Conservation (phyloP, 2,113 vertebrate species). For the Columba livia region DNA sequence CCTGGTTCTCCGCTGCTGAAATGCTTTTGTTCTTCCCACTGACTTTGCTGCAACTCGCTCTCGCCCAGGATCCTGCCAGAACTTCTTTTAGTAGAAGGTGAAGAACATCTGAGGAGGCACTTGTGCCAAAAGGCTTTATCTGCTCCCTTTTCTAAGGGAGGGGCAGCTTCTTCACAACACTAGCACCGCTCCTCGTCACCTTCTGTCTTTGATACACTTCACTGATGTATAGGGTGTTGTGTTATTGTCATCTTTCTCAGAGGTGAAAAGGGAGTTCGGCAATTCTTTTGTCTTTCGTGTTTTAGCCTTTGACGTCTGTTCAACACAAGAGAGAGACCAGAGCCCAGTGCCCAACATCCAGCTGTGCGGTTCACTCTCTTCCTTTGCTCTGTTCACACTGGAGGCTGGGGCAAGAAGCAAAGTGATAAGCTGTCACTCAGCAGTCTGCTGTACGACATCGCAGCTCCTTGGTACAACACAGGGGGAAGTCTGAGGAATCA, state of each 20-base stretch:
- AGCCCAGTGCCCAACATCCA: not conserved
- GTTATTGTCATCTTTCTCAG: not conserved
- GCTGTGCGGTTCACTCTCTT: not conserved
- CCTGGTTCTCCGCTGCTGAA: not conserved
- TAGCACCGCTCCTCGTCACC: not conserved
- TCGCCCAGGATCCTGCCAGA: not conserved
- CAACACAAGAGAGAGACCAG: not conserved
- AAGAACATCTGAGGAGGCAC: not conserved
- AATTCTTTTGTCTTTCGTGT: not conserved
- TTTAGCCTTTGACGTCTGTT: not conserved
- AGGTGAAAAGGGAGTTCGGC: not conserved
- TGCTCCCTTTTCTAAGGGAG: not conserved
- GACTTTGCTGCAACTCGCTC: not conserved
- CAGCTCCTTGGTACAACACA: accelerated
- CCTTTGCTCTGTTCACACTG: not conserved
- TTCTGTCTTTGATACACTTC: not conserved
- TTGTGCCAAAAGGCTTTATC: not conserved
- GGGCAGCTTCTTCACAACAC: not conserved
- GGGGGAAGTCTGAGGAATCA: not conserved
- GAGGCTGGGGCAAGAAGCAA: not conserved
- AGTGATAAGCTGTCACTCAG: not conserved
- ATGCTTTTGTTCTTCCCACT: not conserved
- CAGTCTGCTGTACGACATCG: not conserved
- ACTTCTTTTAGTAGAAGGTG: not conserved
- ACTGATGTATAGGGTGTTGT: not conserved